Percentiles rank a stretch among this genome's conserved stretches.
Evolutionary conservation across 2,888 invertebrate genomes (phyloP).

Genomic region (Sinotaia quadrata): DNA sequence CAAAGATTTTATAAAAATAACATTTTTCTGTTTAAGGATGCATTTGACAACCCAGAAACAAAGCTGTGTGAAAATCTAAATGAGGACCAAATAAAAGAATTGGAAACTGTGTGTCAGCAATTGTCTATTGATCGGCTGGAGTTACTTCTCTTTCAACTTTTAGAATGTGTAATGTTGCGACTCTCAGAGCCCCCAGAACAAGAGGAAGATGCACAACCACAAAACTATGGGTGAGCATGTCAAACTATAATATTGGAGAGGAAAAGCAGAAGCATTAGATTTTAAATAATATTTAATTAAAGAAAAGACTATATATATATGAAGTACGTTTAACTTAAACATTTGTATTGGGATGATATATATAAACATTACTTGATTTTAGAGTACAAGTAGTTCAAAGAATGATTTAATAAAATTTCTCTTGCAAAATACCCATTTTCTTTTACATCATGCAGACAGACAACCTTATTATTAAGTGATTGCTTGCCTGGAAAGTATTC

Average conservation of each 20-base stretch:
- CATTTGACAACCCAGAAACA: conserved; percentile 31
- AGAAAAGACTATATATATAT: not conserved
- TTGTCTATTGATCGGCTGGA: conserved; percentile 31
- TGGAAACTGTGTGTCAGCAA: conserved; percentile 21
- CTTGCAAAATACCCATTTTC: too few species aligned
- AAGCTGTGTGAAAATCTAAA: conserved; percentile 23
- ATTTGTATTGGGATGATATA: too few species aligned
- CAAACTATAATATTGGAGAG: not conserved
- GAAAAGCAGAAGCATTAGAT: not conserved
- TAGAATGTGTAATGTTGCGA: conserved; percentile 33
- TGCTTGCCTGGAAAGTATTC: too few species aligned
- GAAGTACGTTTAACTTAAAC: too few species aligned
- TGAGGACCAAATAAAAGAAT: conserved; percentile 5
- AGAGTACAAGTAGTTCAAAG: too few species aligned
- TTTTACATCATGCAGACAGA: too few species aligned
- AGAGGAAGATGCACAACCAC: conserved; percentile 9
- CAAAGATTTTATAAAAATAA: not conserved
- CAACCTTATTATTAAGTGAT: too few species aligned
- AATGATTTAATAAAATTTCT: too few species aligned
- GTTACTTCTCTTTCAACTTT: conserved; percentile 29
- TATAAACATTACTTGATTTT: too few species aligned
- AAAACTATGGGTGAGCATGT: conserved; percentile 12
- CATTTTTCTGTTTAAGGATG: conserved; percentile 27
- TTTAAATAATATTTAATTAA: not conserved
- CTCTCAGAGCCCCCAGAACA: conserved; percentile 23